These are phyloP conservation scores for Perca fluviatilis DNA, from an alignment of 2,113 vertebrate genomes.

Conservation along the genomic window DNA sequence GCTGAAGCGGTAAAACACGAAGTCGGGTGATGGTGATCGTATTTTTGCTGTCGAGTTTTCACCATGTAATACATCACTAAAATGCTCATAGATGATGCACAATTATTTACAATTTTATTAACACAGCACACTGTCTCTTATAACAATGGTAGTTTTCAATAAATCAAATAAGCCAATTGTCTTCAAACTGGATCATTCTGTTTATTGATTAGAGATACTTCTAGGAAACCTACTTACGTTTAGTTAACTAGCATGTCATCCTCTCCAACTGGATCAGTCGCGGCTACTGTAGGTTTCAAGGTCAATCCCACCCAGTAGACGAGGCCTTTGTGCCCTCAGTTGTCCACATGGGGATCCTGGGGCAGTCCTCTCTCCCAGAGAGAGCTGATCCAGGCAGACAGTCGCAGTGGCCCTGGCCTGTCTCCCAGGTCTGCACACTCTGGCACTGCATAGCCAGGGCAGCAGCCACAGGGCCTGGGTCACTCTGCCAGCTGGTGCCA, in stretches of 20 bases:
- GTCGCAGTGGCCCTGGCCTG: constrained; percentile 69
- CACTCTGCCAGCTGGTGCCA: constrained; percentile 82
- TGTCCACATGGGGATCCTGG: constrained; percentile 67
- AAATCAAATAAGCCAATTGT: neutral
- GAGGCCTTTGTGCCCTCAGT: constrained; percentile 56
- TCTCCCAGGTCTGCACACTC: constrained; percentile 68
- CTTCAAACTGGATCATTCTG: neutral
- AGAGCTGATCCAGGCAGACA: constrained; percentile 82
- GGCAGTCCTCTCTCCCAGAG: constrained; percentile 66
- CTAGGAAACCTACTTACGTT: constrained; percentile 32
- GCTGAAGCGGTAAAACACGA: constrained; percentile 30
- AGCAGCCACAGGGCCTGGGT: constrained; percentile 77
- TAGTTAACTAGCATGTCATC: constrained; percentile 49
- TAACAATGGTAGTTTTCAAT: constrained; percentile 11
- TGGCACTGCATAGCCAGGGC: constrained; percentile 67
- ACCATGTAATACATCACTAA: neutral
- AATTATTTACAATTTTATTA: neutral
- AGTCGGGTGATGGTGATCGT: constrained; percentile 13
- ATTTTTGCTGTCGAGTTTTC: neutral
- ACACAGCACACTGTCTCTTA: neutral
- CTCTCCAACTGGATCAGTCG: constrained; percentile 48
- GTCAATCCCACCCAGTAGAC: constrained; percentile 71
- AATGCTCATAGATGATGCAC: neutral
- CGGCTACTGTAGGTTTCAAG: constrained; percentile 72
- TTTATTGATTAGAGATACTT: constrained; percentile 24